Evolutionary conservation across 2,797 vertebrate genomes (phyloP).

Genomic region (Semotilus atromaculatus): DNA sequence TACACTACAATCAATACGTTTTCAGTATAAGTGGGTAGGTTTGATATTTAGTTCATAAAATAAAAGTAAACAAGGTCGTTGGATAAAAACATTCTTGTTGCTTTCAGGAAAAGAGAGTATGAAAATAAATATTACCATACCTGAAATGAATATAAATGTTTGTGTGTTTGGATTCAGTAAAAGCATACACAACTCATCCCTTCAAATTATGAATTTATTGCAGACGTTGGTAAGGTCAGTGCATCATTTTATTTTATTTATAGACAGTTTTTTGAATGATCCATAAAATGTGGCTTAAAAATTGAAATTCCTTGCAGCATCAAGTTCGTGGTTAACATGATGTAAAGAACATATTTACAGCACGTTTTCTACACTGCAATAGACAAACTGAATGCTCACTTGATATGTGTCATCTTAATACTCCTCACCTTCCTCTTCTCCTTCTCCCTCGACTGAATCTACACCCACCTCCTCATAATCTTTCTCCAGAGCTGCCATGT

Average conservation of each 20-base stretch:
- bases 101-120: neutral
- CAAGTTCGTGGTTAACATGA: neutral
- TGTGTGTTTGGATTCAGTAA: neutral
- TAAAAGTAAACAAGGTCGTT: neutral
- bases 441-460: slow-evolving; percentile 76
- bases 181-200: neutral
- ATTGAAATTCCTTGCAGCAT: neutral
- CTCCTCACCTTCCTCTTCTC: slow-evolving; percentile 77
- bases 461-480: slow-evolving; percentile 86
- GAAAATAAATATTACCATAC: neutral
- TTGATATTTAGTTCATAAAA: neutral
- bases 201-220: slow-evolving; percentile 1
- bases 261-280: neutral
- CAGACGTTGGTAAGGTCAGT: neutral
- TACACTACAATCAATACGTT: neutral
- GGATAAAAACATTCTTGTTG: neutral
- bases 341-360: neutral
- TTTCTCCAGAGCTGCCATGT: slow-evolving; percentile 92
- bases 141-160: neutral
- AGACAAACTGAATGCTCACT: slow-evolving; percentile 2
- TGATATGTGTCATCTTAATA: slow-evolving; percentile 60
- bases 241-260: neutral
- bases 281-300: neutral
- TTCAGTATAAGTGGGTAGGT: neutral
- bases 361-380: neutral